Conservation (phyloP, 1,140 invertebrate species). For the Habropoda laboriosa region DNA sequence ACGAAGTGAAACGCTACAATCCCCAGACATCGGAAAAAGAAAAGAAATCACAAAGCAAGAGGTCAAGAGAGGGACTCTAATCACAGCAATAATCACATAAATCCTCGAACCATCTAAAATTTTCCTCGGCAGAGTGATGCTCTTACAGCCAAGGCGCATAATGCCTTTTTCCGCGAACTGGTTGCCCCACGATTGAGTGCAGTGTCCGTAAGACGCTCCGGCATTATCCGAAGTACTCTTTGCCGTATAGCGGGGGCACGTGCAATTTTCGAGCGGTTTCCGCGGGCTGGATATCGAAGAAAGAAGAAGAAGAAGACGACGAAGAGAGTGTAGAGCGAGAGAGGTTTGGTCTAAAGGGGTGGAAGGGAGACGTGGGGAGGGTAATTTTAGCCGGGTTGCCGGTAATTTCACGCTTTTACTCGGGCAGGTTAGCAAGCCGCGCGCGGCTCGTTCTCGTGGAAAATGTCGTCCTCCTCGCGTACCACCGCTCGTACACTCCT, state of each 20-base stretch:
- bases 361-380: slow-evolving; percentile 30
- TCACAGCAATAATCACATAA: no score
- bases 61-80: no score
- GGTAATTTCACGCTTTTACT: slow-evolving; percentile 80
- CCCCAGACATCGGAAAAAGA: neutral
- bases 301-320: slow-evolving; percentile 22
- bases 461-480: slow-evolving; percentile 69
- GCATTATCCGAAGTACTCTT: slow-evolving; percentile 71
- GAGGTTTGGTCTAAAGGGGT: no score
- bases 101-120: no score
- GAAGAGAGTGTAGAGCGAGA: neutral
- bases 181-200: neutral
- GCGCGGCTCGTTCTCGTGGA: slow-evolving; percentile 70
- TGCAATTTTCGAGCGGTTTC: slow-evolving; percentile 71
- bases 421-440: slow-evolving; percentile 65
- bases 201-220: slow-evolving; percentile 47
- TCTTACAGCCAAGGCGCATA: no score
- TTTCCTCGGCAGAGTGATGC: no score
- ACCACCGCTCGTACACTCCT: neutral
- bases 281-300: slow-evolving; percentile 51
- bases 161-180: neutral
- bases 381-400: slow-evolving; percentile 70
- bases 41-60: neutral
- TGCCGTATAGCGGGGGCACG: slow-evolving; percentile 64
- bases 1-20: neutral